A percentile compares a stretch with the other conserved stretches of the same genome.
These are phyloP conservation scores for Drosophila pallidifrons DNA, from an alignment of 1,140 invertebrate genomes.

Conservation along the genomic window DNA sequence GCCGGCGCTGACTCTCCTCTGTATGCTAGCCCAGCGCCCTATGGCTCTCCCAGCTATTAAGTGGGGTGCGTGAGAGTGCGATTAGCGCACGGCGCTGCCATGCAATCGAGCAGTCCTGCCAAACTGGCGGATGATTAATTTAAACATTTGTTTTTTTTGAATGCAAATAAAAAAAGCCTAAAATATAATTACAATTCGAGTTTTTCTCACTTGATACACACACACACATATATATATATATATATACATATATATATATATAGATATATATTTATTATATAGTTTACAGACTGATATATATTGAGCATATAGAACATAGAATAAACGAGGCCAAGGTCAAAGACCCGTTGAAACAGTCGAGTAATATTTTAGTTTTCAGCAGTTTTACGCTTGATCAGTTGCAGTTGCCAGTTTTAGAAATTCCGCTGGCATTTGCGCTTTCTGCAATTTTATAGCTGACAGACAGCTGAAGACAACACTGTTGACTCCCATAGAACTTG, in stretches of 20 bases:
- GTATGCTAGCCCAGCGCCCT: slow-evolving; percentile 71
- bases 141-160: slow-evolving; percentile 56
- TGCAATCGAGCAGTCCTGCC: slow-evolving; percentile 24
- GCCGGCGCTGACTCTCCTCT: slow-evolving; percentile 59
- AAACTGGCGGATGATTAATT: slow-evolving; percentile 52
- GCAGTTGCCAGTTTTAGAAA: slow-evolving; percentile 21
- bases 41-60: slow-evolving; percentile 68
- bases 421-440: slow-evolving; percentile 24
- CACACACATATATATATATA: too few relatives aligned
- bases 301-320: slow-evolving; percentile 27
- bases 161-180: slow-evolving; percentile 67
- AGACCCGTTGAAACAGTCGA: slow-evolving; percentile 10
- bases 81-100: too few relatives aligned
- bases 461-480: background rate
- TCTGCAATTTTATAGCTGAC: background rate
- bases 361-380: slow-evolving; percentile 17
- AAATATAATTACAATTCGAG: slow-evolving; percentile 21
- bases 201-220: background rate
- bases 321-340: slow-evolving; percentile 43
- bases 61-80: background rate
- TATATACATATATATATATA: too few relatives aligned
- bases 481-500: background rate
- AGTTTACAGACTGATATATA: background rate
- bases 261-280: too few relatives aligned
- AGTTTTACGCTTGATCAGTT: slow-evolving; percentile 8